These are phyloP conservation scores for Penaeus vannamei DNA, from an alignment of 1,140 invertebrate genomes.

Conservation along the genomic window DNA sequence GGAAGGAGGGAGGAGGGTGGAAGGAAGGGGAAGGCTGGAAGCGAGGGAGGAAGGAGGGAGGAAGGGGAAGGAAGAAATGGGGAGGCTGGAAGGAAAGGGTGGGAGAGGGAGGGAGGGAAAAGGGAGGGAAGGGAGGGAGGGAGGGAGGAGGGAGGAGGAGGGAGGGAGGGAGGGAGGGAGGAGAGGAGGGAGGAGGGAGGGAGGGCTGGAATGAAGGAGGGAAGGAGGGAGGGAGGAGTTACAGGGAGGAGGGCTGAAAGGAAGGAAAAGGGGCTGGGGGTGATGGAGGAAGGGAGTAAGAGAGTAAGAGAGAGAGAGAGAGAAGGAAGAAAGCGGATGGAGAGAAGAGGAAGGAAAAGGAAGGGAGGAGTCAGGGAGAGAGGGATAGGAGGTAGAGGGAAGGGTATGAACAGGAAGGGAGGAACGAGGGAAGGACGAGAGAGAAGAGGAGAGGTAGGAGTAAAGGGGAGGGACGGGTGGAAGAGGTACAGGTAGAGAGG, in stretches of 20 bases:
- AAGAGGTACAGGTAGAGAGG: too few species aligned
- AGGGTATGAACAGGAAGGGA: too few species aligned
- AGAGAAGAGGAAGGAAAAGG: not conserved
- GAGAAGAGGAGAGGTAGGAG: too few species aligned
- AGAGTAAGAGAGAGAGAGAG: not conserved
- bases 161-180: not conserved
- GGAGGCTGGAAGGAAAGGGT: not conserved
- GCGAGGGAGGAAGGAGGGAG: not conserved
- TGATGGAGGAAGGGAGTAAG: not conserved
- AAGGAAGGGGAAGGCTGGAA: not conserved
- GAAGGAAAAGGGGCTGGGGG: not conserved
- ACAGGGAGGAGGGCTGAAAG: not conserved
- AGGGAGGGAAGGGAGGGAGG: not conserved
- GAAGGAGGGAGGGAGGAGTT: not conserved
- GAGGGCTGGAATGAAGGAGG: not conserved
- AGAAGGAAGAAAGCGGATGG: not conserved
- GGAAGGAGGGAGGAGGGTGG: not conserved
- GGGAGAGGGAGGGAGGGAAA: not conserved
- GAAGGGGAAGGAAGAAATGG: too few species aligned
- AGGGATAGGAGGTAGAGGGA: too few species aligned
- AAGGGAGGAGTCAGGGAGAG: too few species aligned
- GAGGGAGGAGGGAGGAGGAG: not conserved
- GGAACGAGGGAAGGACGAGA: too few species aligned
- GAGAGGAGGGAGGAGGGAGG: not conserved
- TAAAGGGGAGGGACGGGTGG: too few species aligned